A percentile compares a stretch with the other conserved stretches of the same genome.
phyloP scores from a whole-genome alignment of 2,797 vertebrate genomes.

The Coranthus polyacanthus region DNA sequence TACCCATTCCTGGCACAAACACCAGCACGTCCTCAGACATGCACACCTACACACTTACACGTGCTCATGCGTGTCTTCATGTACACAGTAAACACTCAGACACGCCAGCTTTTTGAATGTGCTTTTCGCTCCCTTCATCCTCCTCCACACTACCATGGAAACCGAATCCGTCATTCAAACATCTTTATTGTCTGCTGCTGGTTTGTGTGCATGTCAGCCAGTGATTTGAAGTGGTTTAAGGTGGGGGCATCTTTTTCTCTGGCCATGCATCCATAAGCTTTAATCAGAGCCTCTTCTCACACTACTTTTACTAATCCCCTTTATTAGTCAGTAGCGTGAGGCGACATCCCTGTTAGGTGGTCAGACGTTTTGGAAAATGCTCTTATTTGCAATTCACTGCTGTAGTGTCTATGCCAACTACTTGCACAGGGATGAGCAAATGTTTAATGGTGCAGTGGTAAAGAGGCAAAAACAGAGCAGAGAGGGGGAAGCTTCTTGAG shows the following conservation, averaged over 20 bases:
- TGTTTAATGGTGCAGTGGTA: constrained; percentile 57
- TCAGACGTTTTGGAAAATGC: constrained; percentile 37
- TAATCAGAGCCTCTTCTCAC: constrained; percentile 57
- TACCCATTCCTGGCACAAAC: constrained; percentile 21
- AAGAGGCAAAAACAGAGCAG: constrained; percentile 30
- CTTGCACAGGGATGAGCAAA: constrained; percentile 35
- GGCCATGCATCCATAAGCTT: constrained; percentile 51
- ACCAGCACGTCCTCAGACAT: constrained; percentile 37
- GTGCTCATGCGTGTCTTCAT: constrained; percentile 43
- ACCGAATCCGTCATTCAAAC: constrained; percentile 77
- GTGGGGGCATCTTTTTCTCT: constrained; percentile 40
- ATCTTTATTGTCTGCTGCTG: constrained; percentile 64
- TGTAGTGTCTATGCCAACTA: constrained; percentile 28
- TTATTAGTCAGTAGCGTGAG: constrained; percentile 63
- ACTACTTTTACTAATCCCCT: constrained; percentile 64
- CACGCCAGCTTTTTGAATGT: constrained; percentile 64
- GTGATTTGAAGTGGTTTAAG: constrained; percentile 61
- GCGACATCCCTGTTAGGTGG: constrained; percentile 52
- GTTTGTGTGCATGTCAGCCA: constrained; percentile 64
- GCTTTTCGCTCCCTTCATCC: constrained; percentile 76
- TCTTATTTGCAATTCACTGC: constrained; percentile 22
- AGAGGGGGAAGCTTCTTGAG: constrained; percentile 56
- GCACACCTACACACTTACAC: constrained; percentile 45
- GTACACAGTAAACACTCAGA: constrained; percentile 64
- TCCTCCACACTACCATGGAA: constrained; percentile 84